phyloP scores from a whole-genome alignment of 2,113 vertebrate genomes.

The Alligator sinensis region DNA sequence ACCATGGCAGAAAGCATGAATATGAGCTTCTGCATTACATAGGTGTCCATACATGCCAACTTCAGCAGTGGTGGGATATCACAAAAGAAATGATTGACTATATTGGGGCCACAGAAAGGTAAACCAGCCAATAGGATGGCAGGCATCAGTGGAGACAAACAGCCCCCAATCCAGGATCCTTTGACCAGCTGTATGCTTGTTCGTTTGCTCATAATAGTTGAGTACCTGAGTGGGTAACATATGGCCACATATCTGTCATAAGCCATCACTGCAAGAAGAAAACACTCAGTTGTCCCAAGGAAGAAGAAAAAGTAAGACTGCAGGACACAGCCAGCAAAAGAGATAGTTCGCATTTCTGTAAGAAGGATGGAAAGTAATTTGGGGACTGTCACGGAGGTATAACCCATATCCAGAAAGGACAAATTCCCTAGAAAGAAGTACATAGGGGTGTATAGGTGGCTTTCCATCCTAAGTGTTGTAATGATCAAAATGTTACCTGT shows the following conservation, averaged over 20 bases:
- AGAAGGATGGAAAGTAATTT: constrained; percentile 37
- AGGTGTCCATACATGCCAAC: neutral
- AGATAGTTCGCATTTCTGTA: neutral
- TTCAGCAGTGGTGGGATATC: neutral
- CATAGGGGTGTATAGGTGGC: constrained; percentile 28
- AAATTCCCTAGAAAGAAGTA: constrained; percentile 65
- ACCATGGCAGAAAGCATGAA: neutral
- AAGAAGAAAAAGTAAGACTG: constrained; percentile 48
- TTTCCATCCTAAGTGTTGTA: constrained; percentile 42
- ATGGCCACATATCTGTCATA: constrained; percentile 41
- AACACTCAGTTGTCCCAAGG: too few species aligned
- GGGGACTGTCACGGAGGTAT: constrained; percentile 45
- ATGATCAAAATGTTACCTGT: constrained; percentile 53
- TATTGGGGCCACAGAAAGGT: neutral
- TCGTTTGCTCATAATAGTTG: constrained; percentile 31
- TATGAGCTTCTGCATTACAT: neutral
- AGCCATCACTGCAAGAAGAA: constrained; percentile 41
- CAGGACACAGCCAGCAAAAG: constrained; percentile 16
- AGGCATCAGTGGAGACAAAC: neutral
- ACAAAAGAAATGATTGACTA: neutral
- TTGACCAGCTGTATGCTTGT: constrained; percentile 8
- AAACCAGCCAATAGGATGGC: neutral
- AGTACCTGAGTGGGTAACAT: constrained; percentile 25
- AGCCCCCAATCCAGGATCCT: constrained; percentile 15
- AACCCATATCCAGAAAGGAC: too few species aligned